phyloP scores from a whole-genome alignment of 2,888 invertebrate species.

The Pyralis farinalis region DNA sequence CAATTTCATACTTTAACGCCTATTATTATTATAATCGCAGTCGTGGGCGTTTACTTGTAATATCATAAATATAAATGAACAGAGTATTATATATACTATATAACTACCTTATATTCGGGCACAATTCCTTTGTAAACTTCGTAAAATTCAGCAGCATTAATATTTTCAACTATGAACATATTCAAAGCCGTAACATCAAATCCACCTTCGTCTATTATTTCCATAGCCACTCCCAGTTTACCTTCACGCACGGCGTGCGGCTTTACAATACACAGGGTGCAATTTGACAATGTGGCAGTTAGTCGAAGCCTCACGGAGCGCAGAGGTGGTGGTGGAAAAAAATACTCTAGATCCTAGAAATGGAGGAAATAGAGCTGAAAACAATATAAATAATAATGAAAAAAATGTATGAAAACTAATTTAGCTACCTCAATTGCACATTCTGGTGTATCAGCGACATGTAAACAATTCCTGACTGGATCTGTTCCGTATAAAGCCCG shows the following conservation, averaged over 20 bases:
- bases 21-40: too few species aligned
- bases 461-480: constrained; percentile 84
- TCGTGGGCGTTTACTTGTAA: too few species aligned
- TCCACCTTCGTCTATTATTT: constrained; percentile 86
- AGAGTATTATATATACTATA: too few species aligned
- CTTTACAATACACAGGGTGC: constrained; percentile 92
- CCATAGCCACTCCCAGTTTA: constrained; percentile 84
- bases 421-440: constrained; percentile 71
- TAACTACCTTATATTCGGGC: constrained; percentile 85
- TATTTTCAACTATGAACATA: constrained; percentile 88
- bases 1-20: too few species aligned
- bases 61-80: too few species aligned
- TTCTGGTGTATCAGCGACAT: constrained; percentile 82
- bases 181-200: constrained; percentile 90
- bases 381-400: background rate
- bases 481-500: constrained; percentile 86
- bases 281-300: constrained; percentile 83
- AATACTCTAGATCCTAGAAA: constrained; percentile 81
- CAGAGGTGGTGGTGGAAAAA: constrained; percentile 76
- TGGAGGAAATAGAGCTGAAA: constrained; percentile 3
- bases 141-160: constrained; percentile 94
- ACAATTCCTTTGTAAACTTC: constrained; percentile 96
- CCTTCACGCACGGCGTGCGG: constrained; percentile 93
- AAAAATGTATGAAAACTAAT: background rate
- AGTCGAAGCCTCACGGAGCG: constrained; percentile 61